phyloP scores from a whole-genome alignment of 2,888 invertebrate genomes.

The Caenorhabditis uteleia region DNA sequence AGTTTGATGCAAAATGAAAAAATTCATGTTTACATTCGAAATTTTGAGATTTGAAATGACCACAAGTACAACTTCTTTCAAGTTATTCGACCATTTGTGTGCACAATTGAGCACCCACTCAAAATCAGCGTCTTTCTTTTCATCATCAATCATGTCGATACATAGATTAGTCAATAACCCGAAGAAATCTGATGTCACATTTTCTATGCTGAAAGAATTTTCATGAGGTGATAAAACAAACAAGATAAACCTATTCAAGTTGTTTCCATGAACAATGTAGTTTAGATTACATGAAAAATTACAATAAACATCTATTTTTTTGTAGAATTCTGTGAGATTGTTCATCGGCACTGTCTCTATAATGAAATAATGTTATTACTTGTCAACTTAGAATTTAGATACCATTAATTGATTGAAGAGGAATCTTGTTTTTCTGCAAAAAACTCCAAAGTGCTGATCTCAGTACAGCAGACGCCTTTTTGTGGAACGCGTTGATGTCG shows the following conservation, averaged over 20 bases:
- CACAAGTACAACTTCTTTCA: constrained; percentile 1
- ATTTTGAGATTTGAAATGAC: not conserved
- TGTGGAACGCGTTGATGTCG: constrained; percentile 3
- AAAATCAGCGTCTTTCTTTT: constrained; percentile 24
- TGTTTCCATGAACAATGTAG: constrained; percentile 1
- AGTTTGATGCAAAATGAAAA: no score
- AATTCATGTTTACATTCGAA: not conserved
- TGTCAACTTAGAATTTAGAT: no score
- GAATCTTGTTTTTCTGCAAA: constrained; percentile 8
- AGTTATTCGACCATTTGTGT: constrained; percentile 24
- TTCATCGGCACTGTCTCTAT: no score
- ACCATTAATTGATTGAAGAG: constrained; percentile 5
- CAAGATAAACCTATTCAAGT: no score
- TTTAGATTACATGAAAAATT: constrained; percentile 12
- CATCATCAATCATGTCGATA: constrained; percentile 23
- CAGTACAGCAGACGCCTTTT: not conserved
- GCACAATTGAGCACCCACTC: constrained; percentile 25
- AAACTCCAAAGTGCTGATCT: constrained; percentile 15
- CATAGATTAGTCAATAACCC: constrained; percentile 17
- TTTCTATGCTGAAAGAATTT: no score
- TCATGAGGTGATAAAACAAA: no score
- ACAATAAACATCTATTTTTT: not conserved
- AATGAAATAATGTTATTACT: no score
- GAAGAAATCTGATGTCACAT: no score
- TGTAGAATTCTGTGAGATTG: not conserved